Evolutionary conservation across 2,888 invertebrate species (phyloP), one percentile per base, ranked within the genome.

Genomic region (Drosophila anomelani): DNA sequence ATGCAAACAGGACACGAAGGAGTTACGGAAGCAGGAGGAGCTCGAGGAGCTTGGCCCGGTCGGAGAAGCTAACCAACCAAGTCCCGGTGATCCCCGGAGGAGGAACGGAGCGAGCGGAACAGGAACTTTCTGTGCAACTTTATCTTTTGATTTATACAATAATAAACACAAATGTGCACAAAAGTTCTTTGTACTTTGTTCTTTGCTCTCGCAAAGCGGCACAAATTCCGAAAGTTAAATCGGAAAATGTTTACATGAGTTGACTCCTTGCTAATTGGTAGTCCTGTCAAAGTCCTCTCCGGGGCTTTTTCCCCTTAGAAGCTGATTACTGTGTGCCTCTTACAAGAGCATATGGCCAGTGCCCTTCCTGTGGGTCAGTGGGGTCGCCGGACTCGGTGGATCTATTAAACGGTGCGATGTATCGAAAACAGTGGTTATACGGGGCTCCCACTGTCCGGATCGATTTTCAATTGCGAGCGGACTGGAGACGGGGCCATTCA

Each of bases 111-210:
- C 51, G 55, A 56, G 43, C 53, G 41, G 36, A 54, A 41, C 39
- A 72, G 57, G 63, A 83, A 80, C 64, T 80, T 81, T 78, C 67
- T 79, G 67, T 70, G 79, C 56, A 72, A 81, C 77, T 81, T 80
- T 84, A 88, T 84, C 73, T 86, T 80, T 77, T 86, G 85, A 85
- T 88, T 88, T 88, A 84, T 81, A 81, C 73, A 87, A 88, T 81
- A 80, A 76, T 85, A 85, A 85, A 80, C 77, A 84, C 72, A 78
- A 81, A 81, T 76, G 80, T 79, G 75, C 78, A 79, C 68, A 67
- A 63, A 74, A 78, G 62, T 81, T 60, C 41, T 73, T 54, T 64
- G 61, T 68, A 68, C 68, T 73, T 75, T 68, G 56, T 68, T 67
- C 56, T 39, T 41, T 68, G 38, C 55, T 49, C 58, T 53, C 23